Evolutionary conservation across 2,113 vertebrate species (phyloP).

Genomic region (Xenopus borealis): DNA sequence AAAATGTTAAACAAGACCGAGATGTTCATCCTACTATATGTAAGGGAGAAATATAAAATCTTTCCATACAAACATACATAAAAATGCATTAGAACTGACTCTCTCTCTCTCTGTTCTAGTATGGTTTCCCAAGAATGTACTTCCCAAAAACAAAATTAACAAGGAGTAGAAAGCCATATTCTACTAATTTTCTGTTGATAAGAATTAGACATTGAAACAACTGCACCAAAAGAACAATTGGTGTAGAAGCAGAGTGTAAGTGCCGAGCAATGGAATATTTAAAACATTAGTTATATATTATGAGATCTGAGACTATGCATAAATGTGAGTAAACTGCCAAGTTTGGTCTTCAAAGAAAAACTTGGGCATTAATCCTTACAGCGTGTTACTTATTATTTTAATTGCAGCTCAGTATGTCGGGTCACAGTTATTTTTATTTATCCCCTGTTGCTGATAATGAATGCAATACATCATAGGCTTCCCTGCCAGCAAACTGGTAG

Average conservation of each 20-base stretch:
- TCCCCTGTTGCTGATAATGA: slow-evolving; percentile 4
- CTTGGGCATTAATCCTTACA: background rate
- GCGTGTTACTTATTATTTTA: slow-evolving; percentile 5
- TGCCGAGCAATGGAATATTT: background rate
- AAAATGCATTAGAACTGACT: slow-evolving; percentile 5
- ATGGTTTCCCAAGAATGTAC: slow-evolving; percentile 6
- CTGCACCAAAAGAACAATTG: background rate
- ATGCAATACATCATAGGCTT: slow-evolving; percentile 6
- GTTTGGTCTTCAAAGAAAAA: background rate
- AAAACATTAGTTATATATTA: too few species aligned
- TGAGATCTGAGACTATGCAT: background rate
- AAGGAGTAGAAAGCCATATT: background rate
- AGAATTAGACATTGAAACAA: background rate
- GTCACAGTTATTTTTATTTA: slow-evolving; percentile 9
- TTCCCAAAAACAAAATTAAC: slow-evolving; percentile 7
- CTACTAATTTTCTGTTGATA: background rate
- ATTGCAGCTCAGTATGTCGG: background rate
- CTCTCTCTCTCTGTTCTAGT: slow-evolving; percentile 1
- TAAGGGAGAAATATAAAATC: slow-evolving; percentile 17
- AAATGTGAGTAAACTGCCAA: background rate
- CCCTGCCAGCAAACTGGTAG: background rate
- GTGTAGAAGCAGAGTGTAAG: slow-evolving; percentile 2
- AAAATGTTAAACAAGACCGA: slow-evolving; percentile 22
- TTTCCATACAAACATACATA: slow-evolving; percentile 23
- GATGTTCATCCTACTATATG: slow-evolving; percentile 19